Evolutionary conservation across 37 sponge, comb jelly and placozoan species (phyloP), one percentile per base, ranked within the genome.

Genomic region (Ephydatia muelleri): DNA sequence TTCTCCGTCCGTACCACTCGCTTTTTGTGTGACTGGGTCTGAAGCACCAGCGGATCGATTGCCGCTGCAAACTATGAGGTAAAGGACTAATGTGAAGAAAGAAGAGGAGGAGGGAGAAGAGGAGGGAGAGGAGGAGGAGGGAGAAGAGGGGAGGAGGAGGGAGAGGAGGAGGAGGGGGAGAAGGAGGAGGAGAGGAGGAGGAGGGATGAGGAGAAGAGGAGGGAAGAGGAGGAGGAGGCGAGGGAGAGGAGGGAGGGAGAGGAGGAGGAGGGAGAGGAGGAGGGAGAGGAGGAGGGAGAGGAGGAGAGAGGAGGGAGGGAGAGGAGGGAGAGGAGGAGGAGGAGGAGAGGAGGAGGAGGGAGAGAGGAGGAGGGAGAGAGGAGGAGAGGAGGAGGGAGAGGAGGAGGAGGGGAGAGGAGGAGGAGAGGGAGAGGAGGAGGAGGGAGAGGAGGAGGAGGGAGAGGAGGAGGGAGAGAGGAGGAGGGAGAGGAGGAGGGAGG

Each of bases 1-100:
- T 68, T 30, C 29, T 67, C 65, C 9, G 66, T 57, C 68, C 37
- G 12, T 66, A 57, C 37, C 80, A 80, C 80, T 0, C 80, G 6
- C 80, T 57, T 66, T n/a, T 66, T 30, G 16, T 57, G 57, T 57
- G 57, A 57, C 19, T 57, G 57, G 1, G 57, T 14, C 57, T 57
- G 57, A 1, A 57, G 57, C 1, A 21, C 57, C 57, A 57, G 16
- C 1, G 57, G 57, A 21, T 57, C 57, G 14, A 57, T 14, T 14
- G 19, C 57, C 1, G 57, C 57, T 19, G 57, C 9, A 21, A 57
- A 57, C 57, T 57, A 21, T 11, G 28, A 23, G 21, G 33, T n/a
- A n/a, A n/a, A n/a, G n/a, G n/a, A n/a, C n/a, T n/a, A n/a, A n/a
- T n/a, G n/a, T n/a, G n/a, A n/a, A n/a, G n/a, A n/a, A n/a, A n/a